Percentiles rank a stretch among this genome's conserved stretches.
These are phyloP conservation scores for Tragelaphus imberbis DNA, from an alignment of 2,113 vertebrate genomes.

Conservation along the genomic window DNA sequence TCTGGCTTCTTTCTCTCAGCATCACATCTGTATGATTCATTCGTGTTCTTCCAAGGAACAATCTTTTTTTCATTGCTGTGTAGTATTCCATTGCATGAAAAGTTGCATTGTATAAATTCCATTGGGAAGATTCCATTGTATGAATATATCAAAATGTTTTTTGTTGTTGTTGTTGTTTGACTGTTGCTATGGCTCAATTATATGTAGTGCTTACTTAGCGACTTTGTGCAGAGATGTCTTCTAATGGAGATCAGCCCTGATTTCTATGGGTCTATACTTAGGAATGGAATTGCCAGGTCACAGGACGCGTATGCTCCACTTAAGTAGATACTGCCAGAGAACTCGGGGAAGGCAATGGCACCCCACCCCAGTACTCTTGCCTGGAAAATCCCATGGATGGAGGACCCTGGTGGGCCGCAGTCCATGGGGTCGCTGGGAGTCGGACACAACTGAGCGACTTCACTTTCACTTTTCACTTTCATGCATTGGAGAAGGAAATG, in stretches of 20 bases:
- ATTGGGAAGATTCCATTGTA: background rate
- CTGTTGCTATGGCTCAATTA: background rate
- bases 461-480: too few species aligned
- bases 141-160: background rate
- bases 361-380: too few species aligned
- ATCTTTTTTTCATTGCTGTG: background rate
- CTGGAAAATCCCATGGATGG: too few species aligned
- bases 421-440: too few species aligned
- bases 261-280: background rate
- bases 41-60: background rate
- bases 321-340: background rate
- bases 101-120: background rate
- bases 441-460: too few species aligned
- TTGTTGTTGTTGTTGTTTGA: background rate
- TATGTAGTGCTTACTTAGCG: background rate
- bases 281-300: background rate
- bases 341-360: too few species aligned
- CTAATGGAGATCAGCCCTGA: background rate
- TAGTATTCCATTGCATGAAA: background rate
- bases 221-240: background rate
- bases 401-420: too few species aligned
- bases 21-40: background rate
- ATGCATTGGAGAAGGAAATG: too few species aligned
- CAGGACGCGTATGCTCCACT: accelerated
- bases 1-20: background rate